phyloP scores from a whole-genome alignment of 1,140 invertebrate genomes.

The Eulimnadia texana region DNA sequence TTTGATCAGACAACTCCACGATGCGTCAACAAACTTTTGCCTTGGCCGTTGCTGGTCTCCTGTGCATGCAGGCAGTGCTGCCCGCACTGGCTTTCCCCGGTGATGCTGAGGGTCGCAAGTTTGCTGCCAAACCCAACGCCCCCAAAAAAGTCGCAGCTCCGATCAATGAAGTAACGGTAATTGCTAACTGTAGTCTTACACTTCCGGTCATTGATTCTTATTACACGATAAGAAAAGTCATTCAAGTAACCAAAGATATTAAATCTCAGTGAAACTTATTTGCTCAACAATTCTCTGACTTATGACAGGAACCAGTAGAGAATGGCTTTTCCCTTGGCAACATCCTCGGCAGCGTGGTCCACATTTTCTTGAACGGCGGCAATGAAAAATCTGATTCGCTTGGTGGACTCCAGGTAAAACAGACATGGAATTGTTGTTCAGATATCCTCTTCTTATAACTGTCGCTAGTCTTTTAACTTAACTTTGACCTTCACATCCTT shows the following conservation, averaged over 20 bases:
- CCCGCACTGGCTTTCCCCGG: background rate
- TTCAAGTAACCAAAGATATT: too few relatives aligned
- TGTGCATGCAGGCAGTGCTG: background rate
- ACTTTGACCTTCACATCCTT: too few relatives aligned
- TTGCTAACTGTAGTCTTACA: too few relatives aligned
- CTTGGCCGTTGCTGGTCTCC: background rate
- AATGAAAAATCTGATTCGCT: slow-evolving; percentile 14
- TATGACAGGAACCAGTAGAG: slow-evolving; percentile 12
- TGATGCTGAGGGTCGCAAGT: slow-evolving; percentile 40
- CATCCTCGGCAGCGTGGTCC: slow-evolving; percentile 18
- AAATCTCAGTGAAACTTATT: too few relatives aligned
- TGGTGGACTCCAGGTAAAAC: background rate
- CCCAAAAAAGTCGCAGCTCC: slow-evolving; percentile 53
- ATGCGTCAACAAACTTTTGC: background rate
- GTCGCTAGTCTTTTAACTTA: too few relatives aligned
- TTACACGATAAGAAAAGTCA: too few relatives aligned
- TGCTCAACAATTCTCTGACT: too few relatives aligned
- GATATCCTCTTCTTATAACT: too few relatives aligned
- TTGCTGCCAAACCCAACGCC: slow-evolving; percentile 70
- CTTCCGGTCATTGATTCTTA: too few relatives aligned
- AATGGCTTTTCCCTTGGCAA: slow-evolving; percentile 44
- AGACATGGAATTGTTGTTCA: too few relatives aligned
- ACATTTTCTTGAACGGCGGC: slow-evolving; percentile 18
- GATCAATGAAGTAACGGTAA: slow-evolving; percentile 17
- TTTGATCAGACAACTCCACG: background rate